phyloP scores from a whole-genome alignment of 1,140 invertebrate genomes.

The Lutraria rhynchaena region DNA sequence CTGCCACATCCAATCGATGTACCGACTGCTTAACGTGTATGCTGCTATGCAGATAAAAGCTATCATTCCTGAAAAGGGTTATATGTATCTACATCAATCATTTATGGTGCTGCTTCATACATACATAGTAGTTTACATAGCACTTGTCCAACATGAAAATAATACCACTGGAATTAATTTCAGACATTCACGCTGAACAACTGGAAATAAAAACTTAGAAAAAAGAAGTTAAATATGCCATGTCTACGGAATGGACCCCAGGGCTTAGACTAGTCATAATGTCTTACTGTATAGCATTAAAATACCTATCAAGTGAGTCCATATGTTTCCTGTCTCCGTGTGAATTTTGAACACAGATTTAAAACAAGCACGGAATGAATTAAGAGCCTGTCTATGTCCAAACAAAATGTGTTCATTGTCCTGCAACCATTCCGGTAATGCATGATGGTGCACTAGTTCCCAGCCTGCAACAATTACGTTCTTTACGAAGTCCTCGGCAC shows the following conservation, averaged over 20 bases:
- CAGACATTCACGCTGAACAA: too few species aligned
- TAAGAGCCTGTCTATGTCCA: conserved; percentile 96
- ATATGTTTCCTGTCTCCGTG: conserved; percentile 97
- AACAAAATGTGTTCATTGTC: conserved; percentile 98
- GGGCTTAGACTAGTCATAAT: too few species aligned
- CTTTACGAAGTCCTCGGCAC: conserved; percentile 95
- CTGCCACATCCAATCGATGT: conserved; percentile 79
- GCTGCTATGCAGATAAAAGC: conserved; percentile 77
- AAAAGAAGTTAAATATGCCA: too few species aligned
- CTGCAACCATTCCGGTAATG: conserved; percentile 95
- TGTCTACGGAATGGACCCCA: too few species aligned
- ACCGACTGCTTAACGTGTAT: conserved; percentile 77
- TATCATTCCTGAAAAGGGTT: conserved; percentile 77
- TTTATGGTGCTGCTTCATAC: too few species aligned
- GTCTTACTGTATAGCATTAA: too few species aligned
- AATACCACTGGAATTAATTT: too few species aligned
- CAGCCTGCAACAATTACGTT: conserved; percentile 92
- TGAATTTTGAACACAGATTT: conserved; percentile 96
- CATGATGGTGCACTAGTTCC: conserved; percentile 81
- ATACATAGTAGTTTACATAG: too few species aligned
- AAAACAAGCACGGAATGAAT: conserved; percentile 98
- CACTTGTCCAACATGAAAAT: too few species aligned
- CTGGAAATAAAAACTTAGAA: too few species aligned
- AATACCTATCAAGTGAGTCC: conserved; percentile 95
- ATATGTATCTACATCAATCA: too few species aligned